These are phyloP conservation scores for Tetramorium simillimum DNA, from an alignment of 1,140 invertebrate species.

Conservation along the genomic window DNA sequence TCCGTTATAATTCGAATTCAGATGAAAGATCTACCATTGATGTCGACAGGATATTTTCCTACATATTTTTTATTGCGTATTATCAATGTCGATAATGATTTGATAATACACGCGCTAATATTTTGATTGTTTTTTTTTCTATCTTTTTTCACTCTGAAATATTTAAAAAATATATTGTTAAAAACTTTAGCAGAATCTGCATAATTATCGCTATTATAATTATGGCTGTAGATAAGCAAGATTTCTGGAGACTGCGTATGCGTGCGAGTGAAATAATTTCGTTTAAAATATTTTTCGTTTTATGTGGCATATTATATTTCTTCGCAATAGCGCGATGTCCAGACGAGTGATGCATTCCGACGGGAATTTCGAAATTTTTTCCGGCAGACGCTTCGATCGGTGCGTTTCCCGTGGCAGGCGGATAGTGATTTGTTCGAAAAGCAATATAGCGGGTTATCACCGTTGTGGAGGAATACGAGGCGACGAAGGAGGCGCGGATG, in stretches of 20 bases:
- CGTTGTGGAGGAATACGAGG: constrained; percentile 70
- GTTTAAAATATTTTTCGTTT: background rate
- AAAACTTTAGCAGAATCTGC: background rate
- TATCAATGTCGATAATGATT: background rate
- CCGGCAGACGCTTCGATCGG: constrained; percentile 48
- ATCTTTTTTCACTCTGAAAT: no score
- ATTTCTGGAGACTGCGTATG: background rate
- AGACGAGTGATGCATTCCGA: constrained; percentile 40
- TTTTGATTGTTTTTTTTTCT: no score
- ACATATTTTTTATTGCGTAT: background rate
- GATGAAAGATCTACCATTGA: constrained; percentile 62
- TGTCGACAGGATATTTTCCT: constrained; percentile 66
- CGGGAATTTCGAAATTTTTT: constrained; percentile 69
- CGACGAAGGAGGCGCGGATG: constrained; percentile 71
- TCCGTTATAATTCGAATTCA: constrained; percentile 55
- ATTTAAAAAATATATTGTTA: no score
- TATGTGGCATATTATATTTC: constrained; percentile 8
- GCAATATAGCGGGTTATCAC: constrained; percentile 83
- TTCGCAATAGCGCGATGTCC: constrained; percentile 40
- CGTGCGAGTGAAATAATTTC: background rate
- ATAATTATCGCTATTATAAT: background rate
- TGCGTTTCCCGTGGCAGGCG: constrained; percentile 76
- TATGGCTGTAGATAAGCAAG: background rate
- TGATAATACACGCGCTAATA: background rate
- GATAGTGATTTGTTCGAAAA: constrained; percentile 85